Conservation (phyloP, 2,797 vertebrate genomes). For the Erithacus rubecula region DNA sequence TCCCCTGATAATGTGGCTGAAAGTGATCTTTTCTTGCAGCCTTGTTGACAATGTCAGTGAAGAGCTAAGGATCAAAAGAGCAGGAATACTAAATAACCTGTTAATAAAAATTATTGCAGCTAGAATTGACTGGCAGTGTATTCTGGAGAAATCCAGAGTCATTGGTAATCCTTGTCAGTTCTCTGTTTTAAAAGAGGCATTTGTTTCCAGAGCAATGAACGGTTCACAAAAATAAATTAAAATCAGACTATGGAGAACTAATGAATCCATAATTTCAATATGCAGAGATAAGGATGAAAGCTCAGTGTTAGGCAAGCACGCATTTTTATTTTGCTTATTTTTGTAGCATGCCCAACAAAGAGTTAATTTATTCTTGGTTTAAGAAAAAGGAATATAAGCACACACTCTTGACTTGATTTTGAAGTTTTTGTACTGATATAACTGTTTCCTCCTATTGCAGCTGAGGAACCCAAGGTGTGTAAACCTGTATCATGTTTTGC, state of each 20-base stretch:
- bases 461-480: background rate
- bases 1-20: background rate
- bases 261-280: background rate
- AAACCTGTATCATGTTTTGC: background rate
- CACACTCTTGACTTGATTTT: background rate
- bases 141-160: background rate
- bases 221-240: background rate
- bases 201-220: background rate
- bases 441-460: background rate
- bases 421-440: background rate
- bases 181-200: background rate
- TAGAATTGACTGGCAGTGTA: background rate
- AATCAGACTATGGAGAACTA: background rate
- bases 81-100: background rate
- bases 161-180: background rate
- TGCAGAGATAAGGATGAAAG: background rate
- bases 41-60: background rate
- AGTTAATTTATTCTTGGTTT: background rate
- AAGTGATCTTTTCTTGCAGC: background rate
- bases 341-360: background rate
- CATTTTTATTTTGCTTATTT: background rate
- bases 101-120: background rate
- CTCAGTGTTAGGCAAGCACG: background rate
- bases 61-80: slow-evolving; percentile 2
- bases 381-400: background rate